Evolutionary conservation across 2,113 vertebrate species (phyloP).

Genomic region (Leiothrix lutea): DNA sequence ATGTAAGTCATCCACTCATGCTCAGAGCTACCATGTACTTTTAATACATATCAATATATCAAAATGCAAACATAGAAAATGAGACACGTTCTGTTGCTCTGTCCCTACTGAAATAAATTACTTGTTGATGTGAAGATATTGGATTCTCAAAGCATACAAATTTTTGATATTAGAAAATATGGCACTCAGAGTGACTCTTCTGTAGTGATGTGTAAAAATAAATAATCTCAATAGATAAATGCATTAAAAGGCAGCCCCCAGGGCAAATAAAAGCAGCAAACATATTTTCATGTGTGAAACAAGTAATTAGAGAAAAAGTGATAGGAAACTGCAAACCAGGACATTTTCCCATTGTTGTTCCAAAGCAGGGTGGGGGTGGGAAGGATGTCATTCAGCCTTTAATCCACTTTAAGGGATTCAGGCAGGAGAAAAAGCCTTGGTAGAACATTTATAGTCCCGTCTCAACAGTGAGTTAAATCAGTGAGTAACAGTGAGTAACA

Average conservation of each 20-base stretch:
- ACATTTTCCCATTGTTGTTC: not conserved
- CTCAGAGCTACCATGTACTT: constrained; percentile 4
- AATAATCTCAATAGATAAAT: constrained; percentile 29
- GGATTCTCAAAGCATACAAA: not conserved
- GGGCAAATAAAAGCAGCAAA: constrained; percentile 31
- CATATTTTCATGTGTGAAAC: constrained; percentile 45
- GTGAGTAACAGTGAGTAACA: too few species aligned
- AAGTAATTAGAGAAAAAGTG: constrained; percentile 47
- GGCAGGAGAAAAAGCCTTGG: not conserved
- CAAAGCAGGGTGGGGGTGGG: not conserved
- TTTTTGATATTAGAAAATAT: constrained; percentile 39
- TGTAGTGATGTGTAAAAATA: constrained; percentile 36
- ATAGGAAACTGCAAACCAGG: constrained; percentile 29
- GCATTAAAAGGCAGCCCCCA: constrained; percentile 28
- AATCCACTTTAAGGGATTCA: not conserved
- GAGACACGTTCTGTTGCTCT: not conserved
- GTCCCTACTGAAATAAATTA: constrained; percentile 42
- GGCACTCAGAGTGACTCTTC: not conserved
- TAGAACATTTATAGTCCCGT: constrained; percentile 3
- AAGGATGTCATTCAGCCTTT: not conserved
- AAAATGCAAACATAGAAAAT: constrained; percentile 2
- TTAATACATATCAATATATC: constrained; percentile 27
- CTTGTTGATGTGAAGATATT: constrained; percentile 33
- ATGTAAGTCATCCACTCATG: not conserved
- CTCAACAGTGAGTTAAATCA: too few species aligned